Evolutionary conservation across 2,888 invertebrate genomes (phyloP), one percentile per base, ranked within the genome.

Genomic region (Heteromurus nitidus): DNA sequence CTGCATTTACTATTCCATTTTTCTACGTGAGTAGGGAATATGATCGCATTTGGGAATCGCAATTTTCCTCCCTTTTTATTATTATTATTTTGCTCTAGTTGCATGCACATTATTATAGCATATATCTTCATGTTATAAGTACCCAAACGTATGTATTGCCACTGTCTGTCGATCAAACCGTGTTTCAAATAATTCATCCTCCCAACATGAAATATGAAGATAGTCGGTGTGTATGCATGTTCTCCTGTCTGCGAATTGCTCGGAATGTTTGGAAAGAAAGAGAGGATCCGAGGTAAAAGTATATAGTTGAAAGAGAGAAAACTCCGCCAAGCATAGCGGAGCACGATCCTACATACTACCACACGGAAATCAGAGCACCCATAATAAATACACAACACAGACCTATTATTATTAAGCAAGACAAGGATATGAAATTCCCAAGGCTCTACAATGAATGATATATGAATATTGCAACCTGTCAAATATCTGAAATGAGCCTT

Each of bases 381-480:
- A 31, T 55, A n/a, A n/a, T n/a, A 55, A 55, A 55, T 55, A 55
- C n/a, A n/a, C n/a, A 47, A 47, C n/a, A 36, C 3, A 24, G 22
- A 2, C 5, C 20, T 50, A 76, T 47, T 64, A 79, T 62, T 79
- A 79, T 70, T 70, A 62, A 70, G 64, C 50, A 76, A 64, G 67
- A 77, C 77, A 70, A 36, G 76, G 28, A 58, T 75, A 70, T 50
- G 62, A 50, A 70, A 70, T 70, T 79, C 73, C 67, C 72, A 31
- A 60, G 47, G 67, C 58, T 73, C 24, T 30, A 44, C 72, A 58
- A 72, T 80, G 73, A 70, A 65, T 73, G 80, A 80, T 80, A 67
- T 80, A 80, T 80, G 73, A 80, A 73, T 80, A 80, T 80, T 80
- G 67, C 58, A 73, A 73, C 30, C 80, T 80, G 80, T 80, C 80